Percentiles rank a stretch among this genome's conserved stretches.
phyloP scores from a whole-genome alignment of 1,140 invertebrate genomes.

The Diplogasteroides magnus region DNA sequence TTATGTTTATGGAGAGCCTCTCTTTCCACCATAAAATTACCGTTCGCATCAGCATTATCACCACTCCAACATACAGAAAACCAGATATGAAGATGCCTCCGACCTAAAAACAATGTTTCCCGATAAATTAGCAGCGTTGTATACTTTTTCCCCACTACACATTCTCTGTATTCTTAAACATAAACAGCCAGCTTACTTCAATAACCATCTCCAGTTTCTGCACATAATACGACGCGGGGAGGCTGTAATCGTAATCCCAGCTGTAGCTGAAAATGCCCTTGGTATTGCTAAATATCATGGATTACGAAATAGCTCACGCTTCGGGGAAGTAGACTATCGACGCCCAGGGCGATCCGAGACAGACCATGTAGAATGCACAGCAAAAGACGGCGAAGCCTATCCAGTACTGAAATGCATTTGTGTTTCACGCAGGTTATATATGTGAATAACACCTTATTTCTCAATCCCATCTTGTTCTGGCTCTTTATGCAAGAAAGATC shows the following conservation, averaged over 20 bases:
- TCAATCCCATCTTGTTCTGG: too few relatives aligned
- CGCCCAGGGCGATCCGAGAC: constrained; percentile 36
- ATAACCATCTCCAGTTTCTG: constrained; percentile 38
- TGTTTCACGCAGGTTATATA: too few relatives aligned
- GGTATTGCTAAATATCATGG: neutral
- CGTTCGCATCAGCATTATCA: constrained; percentile 28
- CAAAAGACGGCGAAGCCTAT: constrained; percentile 20
- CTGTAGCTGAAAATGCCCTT: constrained; percentile 10
- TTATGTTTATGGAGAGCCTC: neutral
- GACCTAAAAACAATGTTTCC: neutral
- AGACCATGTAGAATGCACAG: constrained; percentile 23
- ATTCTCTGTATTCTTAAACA: too few relatives aligned
- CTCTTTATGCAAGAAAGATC: too few relatives aligned
- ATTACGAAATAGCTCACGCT: neutral
- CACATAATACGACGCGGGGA: constrained; percentile 24
- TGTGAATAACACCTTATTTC: too few relatives aligned
- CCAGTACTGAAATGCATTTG: constrained; percentile 37
- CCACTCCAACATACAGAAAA: constrained; percentile 35
- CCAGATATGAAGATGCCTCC: constrained; percentile 36
- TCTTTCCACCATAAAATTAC: constrained; percentile 19
- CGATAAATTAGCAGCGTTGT: neutral
- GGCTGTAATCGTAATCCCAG: constrained; percentile 38
- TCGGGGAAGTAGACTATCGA: constrained; percentile 38
- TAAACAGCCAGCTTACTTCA: constrained; percentile 31
- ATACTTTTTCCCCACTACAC: too few relatives aligned